Evolutionary conservation across 2,797 vertebrate genomes (phyloP), one percentile per base, ranked within the genome.

Genomic region (Lacerta viridis): DNA sequence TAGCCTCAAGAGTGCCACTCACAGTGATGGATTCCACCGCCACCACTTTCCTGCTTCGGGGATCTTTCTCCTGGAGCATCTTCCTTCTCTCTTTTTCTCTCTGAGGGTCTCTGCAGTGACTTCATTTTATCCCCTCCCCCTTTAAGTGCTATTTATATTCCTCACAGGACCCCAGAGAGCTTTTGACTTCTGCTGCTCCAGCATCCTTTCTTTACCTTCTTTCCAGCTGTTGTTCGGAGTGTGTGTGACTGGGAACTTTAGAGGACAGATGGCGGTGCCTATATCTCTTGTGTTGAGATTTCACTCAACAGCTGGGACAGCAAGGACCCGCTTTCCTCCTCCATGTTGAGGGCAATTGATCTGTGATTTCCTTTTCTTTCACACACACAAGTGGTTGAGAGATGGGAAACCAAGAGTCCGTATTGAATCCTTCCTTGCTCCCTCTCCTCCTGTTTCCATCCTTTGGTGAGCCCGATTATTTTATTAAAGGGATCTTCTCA

Each of bases 131-230:
- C 69, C 77, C 59, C 10, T 5, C 23, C 78, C 77, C 9, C 7
- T 80, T 75, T 78, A 80, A 74, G 68, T 85, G 77, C 83, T 89
- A 89, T 89, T 89, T 89, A 85, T 89, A 89, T 75, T 80, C 17
- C 77, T 61, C 55, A 41, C 55, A 66, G 83, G 77, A 68, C 27
- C 76, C 36, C 87, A 71, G 76, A 74, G 55, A 79, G 39, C 29
- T 64, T 29, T 50, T 46, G 39, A 74, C 59, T 89, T 69, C n/a
- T 13, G n/a, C 55, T 75, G 9, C 27, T 55, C 77, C 59, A 5
- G 27, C 46, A 50, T 8, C 9, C 39, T 74, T 33, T 1, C 50
- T 55, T 13, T 55, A 55, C 72, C 39, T 80, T 59, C 39, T 83
- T 64, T 61, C 36, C 87, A 72, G 41, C 50, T 36, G 29, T 80